phyloP scores from a whole-genome alignment of 2,797 vertebrate species.

The Eulemur coronatus region DNA sequence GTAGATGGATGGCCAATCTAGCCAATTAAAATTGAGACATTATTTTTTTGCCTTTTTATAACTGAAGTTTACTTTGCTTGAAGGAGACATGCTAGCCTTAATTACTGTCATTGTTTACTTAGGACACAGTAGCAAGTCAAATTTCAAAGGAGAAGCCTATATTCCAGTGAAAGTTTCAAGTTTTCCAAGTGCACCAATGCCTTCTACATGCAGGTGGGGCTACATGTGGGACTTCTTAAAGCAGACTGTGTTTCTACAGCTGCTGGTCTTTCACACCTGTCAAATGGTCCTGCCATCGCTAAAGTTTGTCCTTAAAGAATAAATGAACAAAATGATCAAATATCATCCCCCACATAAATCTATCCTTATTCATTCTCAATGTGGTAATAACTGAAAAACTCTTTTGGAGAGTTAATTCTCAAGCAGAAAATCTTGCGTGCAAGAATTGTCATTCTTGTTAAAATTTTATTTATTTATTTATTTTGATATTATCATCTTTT shows the following conservation, averaged over 20 bases:
- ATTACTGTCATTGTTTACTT: conserved; percentile 79
- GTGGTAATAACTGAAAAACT: neutral
- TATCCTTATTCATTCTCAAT: conserved; percentile 38
- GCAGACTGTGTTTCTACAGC: conserved; percentile 75
- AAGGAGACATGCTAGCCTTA: conserved; percentile 69
- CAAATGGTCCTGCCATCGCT: conserved; percentile 20
- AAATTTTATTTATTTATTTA: neutral
- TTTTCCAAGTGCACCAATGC: conserved; percentile 57
- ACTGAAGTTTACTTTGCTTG: conserved; percentile 37
- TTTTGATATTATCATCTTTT: neutral
- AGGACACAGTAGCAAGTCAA: conserved; percentile 71
- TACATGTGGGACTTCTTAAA: conserved; percentile 49
- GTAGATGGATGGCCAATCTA: conserved; percentile 64
- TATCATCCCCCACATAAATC: conserved; percentile 53
- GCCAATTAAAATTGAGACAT: conserved; percentile 59
- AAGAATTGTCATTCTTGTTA: neutral
- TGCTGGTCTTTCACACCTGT: conserved; percentile 74
- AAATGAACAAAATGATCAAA: conserved; percentile 54
- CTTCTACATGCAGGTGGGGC: conserved; percentile 50
- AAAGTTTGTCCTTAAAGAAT: conserved; percentile 61
- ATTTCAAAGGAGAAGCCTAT: conserved; percentile 63
- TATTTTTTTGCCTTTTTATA: conserved; percentile 51
- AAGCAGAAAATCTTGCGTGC: neutral
- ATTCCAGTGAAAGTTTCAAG: conserved; percentile 57
- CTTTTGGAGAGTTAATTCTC: neutral